Evolutionary conservation across 2,888 invertebrate species (phyloP), one percentile per base, ranked within the genome.

Genomic region (Xanthia icteritia): DNA sequence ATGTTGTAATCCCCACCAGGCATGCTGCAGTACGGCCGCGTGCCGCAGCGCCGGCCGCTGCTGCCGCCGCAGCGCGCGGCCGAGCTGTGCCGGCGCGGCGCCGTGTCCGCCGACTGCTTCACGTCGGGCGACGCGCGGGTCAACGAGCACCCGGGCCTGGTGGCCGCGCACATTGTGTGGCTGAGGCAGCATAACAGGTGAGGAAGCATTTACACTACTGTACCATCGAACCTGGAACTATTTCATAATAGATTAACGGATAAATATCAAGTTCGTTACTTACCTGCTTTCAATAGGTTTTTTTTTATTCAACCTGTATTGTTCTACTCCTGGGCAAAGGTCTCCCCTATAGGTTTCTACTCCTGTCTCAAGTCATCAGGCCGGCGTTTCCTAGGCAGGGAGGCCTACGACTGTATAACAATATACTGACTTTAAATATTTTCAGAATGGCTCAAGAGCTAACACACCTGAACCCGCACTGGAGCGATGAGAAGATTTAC

Each of bases 401-500:
- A n/a, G n/a, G 8, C 3, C 27, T 31, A 48, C 15, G 5, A 31
- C 23, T 36, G 15, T 9, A 23, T 31, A 23, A 0, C 67, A 23
- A 2, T 31, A 17, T 67, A 67, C 31, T 36, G 36, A 68, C 17
- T n/a, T 36, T 6, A n/a, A 39, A 39, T 39, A 61, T 61, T 68
- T 68, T 6, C 92, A 97, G 98, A 81, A 97, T 99, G 87, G 98
- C 98, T 2, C 97, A 97, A 84, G 97, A 97, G 87, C 93, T 99
- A 61, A 97, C 97, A 9, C 97, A 97, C 67, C 90, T 98, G 61
- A 99, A 99, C 95, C 97, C 97, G 0, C 98, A 98, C 89, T 99
- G 99, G 99, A 98, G 98, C 89, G 99, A 99, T 91, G 99, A 99
- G 91, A 98, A 98, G 91, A 96, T 98, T 20, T 99, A 98, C 92